Evolutionary conservation across 2,797 vertebrate genomes (phyloP).

Genomic region (Hylomyscus alleni): DNA sequence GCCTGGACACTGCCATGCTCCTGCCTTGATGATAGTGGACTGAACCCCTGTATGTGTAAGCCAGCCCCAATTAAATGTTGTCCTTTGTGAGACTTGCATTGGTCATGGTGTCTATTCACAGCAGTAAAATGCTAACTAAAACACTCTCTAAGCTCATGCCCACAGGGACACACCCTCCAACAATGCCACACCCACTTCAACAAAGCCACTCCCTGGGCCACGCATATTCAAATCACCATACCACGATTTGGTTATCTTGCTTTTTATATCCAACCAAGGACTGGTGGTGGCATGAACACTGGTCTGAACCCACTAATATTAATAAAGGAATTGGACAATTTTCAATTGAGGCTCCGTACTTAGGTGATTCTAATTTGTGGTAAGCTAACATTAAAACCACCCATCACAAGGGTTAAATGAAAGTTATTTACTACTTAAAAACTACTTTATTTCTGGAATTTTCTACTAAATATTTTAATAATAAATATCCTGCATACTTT

Average conservation of each 20-base stretch:
- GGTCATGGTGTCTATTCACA: no score
- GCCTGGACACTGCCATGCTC: no score
- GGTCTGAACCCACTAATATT: neutral
- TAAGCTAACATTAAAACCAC: neutral
- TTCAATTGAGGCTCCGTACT: neutral
- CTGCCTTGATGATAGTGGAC: no score
- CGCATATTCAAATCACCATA: neutral
- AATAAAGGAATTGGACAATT: neutral
- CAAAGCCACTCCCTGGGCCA: neutral
- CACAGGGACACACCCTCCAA: neutral
- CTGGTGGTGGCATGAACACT: neutral
- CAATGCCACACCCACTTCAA: neutral
- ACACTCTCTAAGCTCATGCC: neutral
- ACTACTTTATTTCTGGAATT: neutral
- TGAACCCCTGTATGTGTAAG: no score
- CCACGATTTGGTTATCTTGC: neutral
- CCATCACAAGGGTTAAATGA: neutral
- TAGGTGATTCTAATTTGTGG: neutral
- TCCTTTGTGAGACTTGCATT: no score
- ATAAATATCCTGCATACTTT: neutral
- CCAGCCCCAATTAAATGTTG: no score
- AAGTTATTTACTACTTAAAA: neutral
- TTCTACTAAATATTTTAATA: neutral
- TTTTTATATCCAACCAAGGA: neutral
- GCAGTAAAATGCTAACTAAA: no score